Base-by-base conservation (phyloP, 2,797 vertebrate species). In the Cheirogaleus major region DNA sequence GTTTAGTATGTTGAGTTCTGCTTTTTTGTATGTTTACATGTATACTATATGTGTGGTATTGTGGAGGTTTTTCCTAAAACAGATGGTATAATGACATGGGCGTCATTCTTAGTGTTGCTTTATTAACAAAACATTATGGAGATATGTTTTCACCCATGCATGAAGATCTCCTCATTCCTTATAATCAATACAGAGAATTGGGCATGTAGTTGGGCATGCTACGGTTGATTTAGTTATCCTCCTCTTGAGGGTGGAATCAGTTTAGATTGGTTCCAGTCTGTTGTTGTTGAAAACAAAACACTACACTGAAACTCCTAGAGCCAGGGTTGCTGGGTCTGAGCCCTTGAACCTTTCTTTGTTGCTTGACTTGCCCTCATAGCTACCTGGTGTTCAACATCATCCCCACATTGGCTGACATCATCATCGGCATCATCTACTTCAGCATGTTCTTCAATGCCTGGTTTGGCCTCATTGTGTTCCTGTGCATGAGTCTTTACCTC, bases 301-400 rank as follows among this genome's bases (percentile, higher is more conserved):
- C 10, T 22, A 2, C 12, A 18, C 52, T 41, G 55, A 63, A 80
- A 57, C 38, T 63, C 35, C 18, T 18, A 48, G 35, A 78, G 35
- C 25, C n/a, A 52, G 79, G 45, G 18, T 43, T 70, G 23, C 61
- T 65, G 80, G 45, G n/a, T 45, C 48, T 0, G 0, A 65, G 38
- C n/a, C 91, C 35, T 6, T 90, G 30, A 85, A 52, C 70, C 10
- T 94, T 72, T 57, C 72, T 92, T 41, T 92, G 38, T 72, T 0
- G 0, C 32, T 76, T 70, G 86, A 72, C 81, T 72, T 69, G 5
- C 30, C 75, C 57, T 63, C 73, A 0, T 99, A 99, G 99, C 98
- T 99, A 99, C 98, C 99, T 99, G 1, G 99, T 99, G n/a, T 99
- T 99, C 99, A 99, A 99, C 97, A 99, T 99, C 96, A 23, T 99